Conservation (phyloP, 2,113 vertebrate species). For the Speoplatyrhinus poulsoni region DNA sequence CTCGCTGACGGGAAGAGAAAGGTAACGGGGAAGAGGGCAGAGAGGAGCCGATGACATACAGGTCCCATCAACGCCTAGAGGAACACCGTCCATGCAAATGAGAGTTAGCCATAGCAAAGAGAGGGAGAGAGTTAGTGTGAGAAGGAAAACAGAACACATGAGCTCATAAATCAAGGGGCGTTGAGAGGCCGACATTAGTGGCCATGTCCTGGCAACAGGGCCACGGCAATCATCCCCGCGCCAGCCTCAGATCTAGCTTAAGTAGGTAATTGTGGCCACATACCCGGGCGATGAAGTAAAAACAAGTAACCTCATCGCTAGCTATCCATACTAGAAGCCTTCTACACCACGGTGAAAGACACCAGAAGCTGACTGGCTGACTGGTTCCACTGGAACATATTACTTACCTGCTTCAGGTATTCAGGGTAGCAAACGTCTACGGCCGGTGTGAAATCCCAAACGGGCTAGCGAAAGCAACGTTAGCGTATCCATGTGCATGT, state of each 20-base stretch:
- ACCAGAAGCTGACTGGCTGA: background rate
- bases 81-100: slow-evolving; percentile 31
- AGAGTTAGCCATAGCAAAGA: slow-evolving; percentile 21
- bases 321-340: background rate
- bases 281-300: too few relatives aligned
- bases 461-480: background rate
- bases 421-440: slow-evolving; percentile 52
- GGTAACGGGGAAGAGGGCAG: background rate
- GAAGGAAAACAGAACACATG: slow-evolving; percentile 8
- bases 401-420: slow-evolving; percentile 84
- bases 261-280: slow-evolving; percentile 9
- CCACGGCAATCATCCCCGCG: slow-evolving; percentile 6
- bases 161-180: slow-evolving; percentile 36
- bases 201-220: slow-evolving; percentile 30
- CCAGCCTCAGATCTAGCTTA: slow-evolving; percentile 22
- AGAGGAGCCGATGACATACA: slow-evolving; percentile 23
- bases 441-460: background rate
- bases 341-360: background rate
- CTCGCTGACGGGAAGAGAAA: background rate
- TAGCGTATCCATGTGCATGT: slow-evolving; percentile 13
- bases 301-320: background rate
- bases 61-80: slow-evolving; percentile 11
- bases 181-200: slow-evolving; percentile 34
- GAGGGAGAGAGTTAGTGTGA: slow-evolving; percentile 3
- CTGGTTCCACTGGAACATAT: background rate